phyloP scores from a whole-genome alignment of 2,113 vertebrate genomes.

The Pipa parva region DNA sequence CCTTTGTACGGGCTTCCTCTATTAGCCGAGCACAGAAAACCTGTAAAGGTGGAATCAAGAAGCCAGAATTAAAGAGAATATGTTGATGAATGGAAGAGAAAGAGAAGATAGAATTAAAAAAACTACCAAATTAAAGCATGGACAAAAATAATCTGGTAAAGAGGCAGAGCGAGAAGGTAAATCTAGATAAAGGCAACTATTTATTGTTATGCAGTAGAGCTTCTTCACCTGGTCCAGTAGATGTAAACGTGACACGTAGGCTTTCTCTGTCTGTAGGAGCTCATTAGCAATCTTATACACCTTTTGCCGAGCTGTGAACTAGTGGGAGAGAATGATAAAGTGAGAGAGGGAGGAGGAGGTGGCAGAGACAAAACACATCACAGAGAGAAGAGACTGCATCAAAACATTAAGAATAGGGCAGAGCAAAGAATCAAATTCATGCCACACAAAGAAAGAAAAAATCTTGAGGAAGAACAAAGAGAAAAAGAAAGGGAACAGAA shows the following conservation, averaged over 20 bases:
- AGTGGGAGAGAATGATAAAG: conserved; percentile 41
- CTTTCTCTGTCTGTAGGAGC: conserved; percentile 81
- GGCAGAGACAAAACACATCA: background rate
- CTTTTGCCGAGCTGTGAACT: conserved; percentile 80
- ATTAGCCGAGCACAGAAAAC: conserved; percentile 82
- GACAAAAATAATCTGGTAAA: too few species aligned
- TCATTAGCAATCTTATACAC: conserved; percentile 88
- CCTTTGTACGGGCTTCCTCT: conserved; percentile 78
- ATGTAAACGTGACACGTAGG: conserved; percentile 83
- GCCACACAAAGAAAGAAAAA: background rate
- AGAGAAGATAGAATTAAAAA: too few species aligned
- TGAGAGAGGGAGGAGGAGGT: background rate
- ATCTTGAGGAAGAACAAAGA: too few species aligned
- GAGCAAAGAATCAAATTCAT: background rate
- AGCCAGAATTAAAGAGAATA: too few species aligned
- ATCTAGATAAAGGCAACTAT: too few species aligned
- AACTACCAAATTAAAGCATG: too few species aligned
- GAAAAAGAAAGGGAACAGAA: background rate
- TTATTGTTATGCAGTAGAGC: background rate
- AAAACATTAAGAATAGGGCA: background rate
- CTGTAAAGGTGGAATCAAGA: conserved; percentile 44
- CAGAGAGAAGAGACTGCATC: background rate
- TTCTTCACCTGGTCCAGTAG: conserved; percentile 76
- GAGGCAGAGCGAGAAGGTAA: too few species aligned
- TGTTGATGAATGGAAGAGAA: too few species aligned